Percentiles rank a stretch among this genome's conserved stretches.
Conservation (phyloP, 2,113 vertebrate genomes). For the Sclerurus mexicanus region DNA sequence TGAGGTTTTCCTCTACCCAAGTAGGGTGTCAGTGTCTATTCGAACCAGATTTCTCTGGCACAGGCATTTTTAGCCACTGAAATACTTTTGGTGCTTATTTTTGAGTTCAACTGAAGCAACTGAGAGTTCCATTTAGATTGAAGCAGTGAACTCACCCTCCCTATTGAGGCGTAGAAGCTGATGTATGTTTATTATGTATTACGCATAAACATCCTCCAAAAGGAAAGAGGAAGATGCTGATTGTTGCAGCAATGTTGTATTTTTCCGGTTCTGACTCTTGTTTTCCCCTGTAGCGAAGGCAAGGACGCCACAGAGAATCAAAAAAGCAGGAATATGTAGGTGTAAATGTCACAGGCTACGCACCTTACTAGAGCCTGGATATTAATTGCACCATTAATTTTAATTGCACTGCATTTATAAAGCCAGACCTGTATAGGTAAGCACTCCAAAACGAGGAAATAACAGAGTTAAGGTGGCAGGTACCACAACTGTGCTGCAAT, state of each 20-base stretch:
- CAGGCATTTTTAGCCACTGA: not conserved
- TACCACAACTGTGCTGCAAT: not conserved
- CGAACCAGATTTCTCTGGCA: not conserved
- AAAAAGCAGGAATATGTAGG: not conserved
- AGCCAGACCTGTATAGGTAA: not conserved
- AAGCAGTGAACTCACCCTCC: not conserved
- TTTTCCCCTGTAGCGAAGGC: not conserved
- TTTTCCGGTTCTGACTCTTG: not conserved
- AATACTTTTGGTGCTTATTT: not conserved
- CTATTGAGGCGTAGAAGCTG: not conserved
- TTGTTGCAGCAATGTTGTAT: not conserved
- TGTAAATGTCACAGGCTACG: not conserved
- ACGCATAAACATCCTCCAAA: not conserved
- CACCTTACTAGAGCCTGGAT: not conserved
- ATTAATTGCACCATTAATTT: not conserved
- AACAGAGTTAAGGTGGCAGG: not conserved
- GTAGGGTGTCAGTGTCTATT: not conserved
- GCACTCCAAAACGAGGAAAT: not conserved
- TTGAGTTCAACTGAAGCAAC: not conserved
- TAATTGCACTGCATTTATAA: not conserved
- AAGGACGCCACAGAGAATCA: not conserved
- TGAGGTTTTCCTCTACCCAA: not conserved
- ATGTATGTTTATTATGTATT: not conserved
- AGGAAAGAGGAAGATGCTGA: not conserved
- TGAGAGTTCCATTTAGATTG: not conserved